Evolutionary conservation across 2,888 invertebrate genomes (phyloP), one percentile per base, ranked within the genome.

Genomic region (Cactoblastis cactorum): DNA sequence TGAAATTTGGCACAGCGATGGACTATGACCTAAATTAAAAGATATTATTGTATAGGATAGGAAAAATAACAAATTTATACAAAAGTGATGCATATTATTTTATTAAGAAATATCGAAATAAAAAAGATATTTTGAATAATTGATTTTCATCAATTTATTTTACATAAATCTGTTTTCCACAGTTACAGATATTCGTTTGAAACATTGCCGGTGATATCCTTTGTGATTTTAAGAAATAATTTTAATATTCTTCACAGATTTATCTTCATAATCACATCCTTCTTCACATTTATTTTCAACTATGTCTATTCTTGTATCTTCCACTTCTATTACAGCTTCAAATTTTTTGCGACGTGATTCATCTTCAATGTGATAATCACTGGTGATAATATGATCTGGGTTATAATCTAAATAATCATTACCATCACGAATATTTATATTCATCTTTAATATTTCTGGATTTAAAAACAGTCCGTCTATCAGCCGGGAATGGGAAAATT

Each of bases 381-480:
- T 46, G 24, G 56, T 56, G n/a, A n/a, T n/a, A 9, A 61, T 55
- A 57, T 67, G 59, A 1, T 73, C 74, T 0, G 77, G 77, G 51
- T 72, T 73, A 50, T 74, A 83, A 54, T 86, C 83, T 55, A 82
- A 68, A 48, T 82, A 83, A 51, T 83, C 79, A 50, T 82, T 83
- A 4, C 79, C 79, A 18, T 56, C 57, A 8, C 66, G 61, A 5
- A 80, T 54, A 52, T 74, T 69, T 8, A 65, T 50, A 3, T 61
- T 57, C 11, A 67, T 73, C 55, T 86, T 84, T 49, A 85, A 45
- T 34, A 70, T 55, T 58, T 86, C 85, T 12, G 84, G 81, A 45
- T 72, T 71, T 19, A 86, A 61, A 38, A 65, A 62, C 28, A 83
- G 53, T 12, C 84, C 84, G 45, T 78, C 71, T 1, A 69, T 54